phyloP scores from a whole-genome alignment of 2,888 invertebrate species.

The Drosophila atroscutellata region DNA sequence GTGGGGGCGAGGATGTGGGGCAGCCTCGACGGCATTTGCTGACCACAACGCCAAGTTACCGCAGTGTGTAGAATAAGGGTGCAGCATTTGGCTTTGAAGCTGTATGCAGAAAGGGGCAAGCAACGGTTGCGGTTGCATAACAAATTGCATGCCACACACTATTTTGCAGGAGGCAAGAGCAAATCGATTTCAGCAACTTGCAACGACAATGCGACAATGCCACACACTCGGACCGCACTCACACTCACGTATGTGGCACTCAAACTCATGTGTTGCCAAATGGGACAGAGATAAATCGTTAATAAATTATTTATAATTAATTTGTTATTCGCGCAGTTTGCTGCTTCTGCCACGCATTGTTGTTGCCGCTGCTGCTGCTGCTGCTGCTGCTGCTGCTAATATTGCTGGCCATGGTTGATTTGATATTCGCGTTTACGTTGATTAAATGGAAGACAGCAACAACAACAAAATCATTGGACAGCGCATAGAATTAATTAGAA shows the following conservation, averaged over 20 bases:
- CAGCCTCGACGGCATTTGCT: constrained; percentile 26
- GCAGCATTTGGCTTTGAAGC: constrained; percentile 27
- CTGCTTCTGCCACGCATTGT: constrained; percentile 46
- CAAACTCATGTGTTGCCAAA: constrained; percentile 70
- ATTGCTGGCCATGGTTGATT: constrained; percentile 61
- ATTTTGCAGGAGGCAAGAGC: constrained; percentile 59
- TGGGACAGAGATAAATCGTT: constrained; percentile 77
- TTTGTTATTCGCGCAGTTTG: constrained; percentile 72
- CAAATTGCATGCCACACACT: constrained; percentile 78
- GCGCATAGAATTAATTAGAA: constrained; percentile 75
- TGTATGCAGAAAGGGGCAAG: neutral
- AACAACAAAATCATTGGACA: constrained; percentile 41
- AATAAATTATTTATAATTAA: constrained; percentile 82
- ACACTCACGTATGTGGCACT: constrained; percentile 22
- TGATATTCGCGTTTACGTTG: constrained; percentile 81
- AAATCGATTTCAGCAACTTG: constrained; percentile 61
- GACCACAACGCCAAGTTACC: constrained; percentile 72
- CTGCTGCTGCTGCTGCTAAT: constrained; percentile 27
- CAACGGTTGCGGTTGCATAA: constrained; percentile 57
- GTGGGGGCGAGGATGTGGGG: neutral
- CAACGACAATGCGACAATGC: constrained; percentile 52
- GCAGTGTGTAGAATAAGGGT: constrained; percentile 56
- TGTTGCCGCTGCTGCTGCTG: constrained; percentile 27
- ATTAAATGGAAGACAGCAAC: constrained; percentile 71
- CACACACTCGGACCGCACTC: constrained; percentile 33